phyloP scores from a whole-genome alignment of 1,140 invertebrate species.

The Lerema accius region DNA sequence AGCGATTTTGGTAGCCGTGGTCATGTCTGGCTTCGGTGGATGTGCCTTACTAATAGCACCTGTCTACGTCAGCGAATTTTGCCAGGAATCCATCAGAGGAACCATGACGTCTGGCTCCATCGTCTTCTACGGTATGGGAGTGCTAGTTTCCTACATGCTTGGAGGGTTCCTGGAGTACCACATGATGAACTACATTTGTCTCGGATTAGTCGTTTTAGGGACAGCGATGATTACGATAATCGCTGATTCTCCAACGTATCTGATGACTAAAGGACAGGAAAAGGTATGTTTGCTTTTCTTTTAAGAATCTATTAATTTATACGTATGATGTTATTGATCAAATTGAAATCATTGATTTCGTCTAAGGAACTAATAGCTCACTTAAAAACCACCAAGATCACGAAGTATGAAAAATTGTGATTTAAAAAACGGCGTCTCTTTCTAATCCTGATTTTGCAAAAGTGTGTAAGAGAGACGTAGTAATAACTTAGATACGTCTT shows the following conservation, averaged over 20 bases:
- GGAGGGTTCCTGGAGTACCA: constrained; percentile 48
- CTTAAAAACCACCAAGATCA: too few species aligned
- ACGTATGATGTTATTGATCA: too few species aligned
- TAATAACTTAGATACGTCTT: too few species aligned
- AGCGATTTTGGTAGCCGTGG: constrained; percentile 39
- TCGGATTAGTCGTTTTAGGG: constrained; percentile 39
- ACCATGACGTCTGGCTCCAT: constrained; percentile 47
- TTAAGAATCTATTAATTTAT: too few species aligned
- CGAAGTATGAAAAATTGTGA: too few species aligned
- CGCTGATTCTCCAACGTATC: constrained; percentile 52
- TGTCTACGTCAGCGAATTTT: constrained; percentile 54
- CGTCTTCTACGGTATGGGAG: constrained; percentile 48
- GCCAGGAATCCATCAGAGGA: constrained; percentile 56
- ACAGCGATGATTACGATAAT: constrained; percentile 38
- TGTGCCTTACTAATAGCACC: constrained; percentile 44
- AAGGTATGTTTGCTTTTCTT: constrained; percentile 42
- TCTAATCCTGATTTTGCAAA: too few species aligned
- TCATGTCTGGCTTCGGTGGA: constrained; percentile 46
- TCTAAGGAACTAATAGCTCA: too few species aligned
- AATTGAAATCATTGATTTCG: too few species aligned
- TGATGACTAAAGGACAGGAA: constrained; percentile 53
- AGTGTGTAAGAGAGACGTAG: too few species aligned
- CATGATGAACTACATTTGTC: constrained; percentile 45
- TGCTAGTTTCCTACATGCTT: constrained; percentile 52
- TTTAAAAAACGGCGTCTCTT: too few species aligned